Evolutionary conservation across 2,888 invertebrate species (phyloP).

Genomic region (Petrophora chlorosata): DNA sequence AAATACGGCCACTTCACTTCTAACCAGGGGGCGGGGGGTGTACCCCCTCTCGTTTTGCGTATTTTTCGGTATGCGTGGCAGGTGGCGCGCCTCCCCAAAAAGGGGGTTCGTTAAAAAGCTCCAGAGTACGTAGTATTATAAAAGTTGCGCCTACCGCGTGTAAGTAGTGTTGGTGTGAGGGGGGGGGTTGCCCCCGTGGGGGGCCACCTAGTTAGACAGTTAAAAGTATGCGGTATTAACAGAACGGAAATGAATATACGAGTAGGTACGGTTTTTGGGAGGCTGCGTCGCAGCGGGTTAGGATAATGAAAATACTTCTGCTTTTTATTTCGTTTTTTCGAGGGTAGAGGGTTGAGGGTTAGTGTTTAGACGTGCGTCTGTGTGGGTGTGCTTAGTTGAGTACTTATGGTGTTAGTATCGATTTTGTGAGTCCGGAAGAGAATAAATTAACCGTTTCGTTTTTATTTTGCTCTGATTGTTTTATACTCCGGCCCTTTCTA

Average conservation of each 20-base stretch:
- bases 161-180: constrained; percentile 76
- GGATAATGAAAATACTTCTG: constrained; percentile 80
- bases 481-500: background rate
- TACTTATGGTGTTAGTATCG: constrained; percentile 26
- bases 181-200: constrained; percentile 43
- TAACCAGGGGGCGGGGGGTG: constrained; percentile 70
- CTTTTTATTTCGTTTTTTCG: constrained; percentile 58
- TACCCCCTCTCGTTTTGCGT: constrained; percentile 70
- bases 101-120: constrained; percentile 82
- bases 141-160: constrained; percentile 83
- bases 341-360: constrained; percentile 29
- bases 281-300: constrained; percentile 76
- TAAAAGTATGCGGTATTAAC: constrained; percentile 85
- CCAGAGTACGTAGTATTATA: constrained; percentile 83
- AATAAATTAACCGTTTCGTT: constrained; percentile 21
- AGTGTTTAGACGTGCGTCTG: constrained; percentile 34
- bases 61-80: constrained; percentile 84
- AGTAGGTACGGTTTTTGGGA: constrained; percentile 75
- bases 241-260: constrained; percentile 84
- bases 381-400: constrained; percentile 33
- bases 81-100: constrained; percentile 69
- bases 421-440: constrained; percentile 17
- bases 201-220: constrained; percentile 82
- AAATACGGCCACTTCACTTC: constrained; percentile 81
- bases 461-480: background rate